Evolutionary conservation across 2,797 vertebrate genomes (phyloP).

Genomic region (Strix occidentalis): DNA sequence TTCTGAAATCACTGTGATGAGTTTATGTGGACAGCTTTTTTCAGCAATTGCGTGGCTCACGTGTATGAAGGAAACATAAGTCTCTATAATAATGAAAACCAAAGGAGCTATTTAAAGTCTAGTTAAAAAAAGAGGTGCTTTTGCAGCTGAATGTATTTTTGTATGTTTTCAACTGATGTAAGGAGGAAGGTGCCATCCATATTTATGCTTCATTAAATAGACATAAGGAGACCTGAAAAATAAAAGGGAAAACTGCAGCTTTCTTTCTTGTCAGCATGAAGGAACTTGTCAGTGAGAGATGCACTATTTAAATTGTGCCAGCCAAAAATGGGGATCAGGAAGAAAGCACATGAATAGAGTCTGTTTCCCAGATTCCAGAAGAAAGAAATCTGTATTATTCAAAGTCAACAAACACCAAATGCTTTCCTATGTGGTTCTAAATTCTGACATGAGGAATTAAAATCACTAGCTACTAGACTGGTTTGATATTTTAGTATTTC

Average conservation of each 20-base stretch:
- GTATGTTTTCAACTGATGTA: background rate
- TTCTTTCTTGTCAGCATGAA: background rate
- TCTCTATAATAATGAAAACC: slow-evolving; percentile 23
- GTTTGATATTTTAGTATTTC: background rate
- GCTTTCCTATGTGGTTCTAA: background rate
- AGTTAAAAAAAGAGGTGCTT: slow-evolving; percentile 15
- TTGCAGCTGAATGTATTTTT: slow-evolving; percentile 40
- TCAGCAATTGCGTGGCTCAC: background rate
- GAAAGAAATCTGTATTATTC: background rate
- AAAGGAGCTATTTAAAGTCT: slow-evolving; percentile 16
- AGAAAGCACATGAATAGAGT: background rate
- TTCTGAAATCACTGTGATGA: background rate
- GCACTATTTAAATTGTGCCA: background rate
- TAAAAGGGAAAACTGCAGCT: background rate
- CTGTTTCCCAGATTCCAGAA: background rate
- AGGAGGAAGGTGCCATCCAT: background rate
- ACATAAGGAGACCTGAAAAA: background rate
- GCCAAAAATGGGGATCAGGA: background rate
- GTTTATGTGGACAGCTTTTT: background rate
- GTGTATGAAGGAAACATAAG: background rate
- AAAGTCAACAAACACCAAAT: background rate
- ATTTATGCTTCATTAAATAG: slow-evolving; percentile 51
- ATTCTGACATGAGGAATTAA: background rate
- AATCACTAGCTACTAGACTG: background rate
- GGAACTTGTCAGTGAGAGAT: background rate